phyloP scores from a whole-genome alignment of 2,888 invertebrate genomes.

The Gordius sp. region DNA sequence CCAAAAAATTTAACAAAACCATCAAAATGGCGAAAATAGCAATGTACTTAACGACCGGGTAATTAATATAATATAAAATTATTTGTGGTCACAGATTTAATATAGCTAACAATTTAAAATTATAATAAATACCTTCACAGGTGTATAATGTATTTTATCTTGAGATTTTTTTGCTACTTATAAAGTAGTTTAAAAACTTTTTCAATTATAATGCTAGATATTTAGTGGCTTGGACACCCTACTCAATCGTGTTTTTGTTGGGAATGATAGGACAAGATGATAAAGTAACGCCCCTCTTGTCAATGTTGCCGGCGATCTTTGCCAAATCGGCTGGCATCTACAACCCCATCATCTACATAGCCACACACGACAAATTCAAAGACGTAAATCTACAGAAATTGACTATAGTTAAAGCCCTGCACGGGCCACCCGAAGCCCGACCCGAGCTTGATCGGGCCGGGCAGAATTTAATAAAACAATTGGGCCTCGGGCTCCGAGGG shows the following conservation, averaged over 20 bases:
- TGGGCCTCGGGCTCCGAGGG: too few species aligned
- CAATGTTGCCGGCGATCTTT: background rate
- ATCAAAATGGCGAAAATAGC: conserved; percentile 13
- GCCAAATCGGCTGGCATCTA: background rate
- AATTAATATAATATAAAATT: conserved; percentile 12
- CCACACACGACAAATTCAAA: conserved; percentile 4
- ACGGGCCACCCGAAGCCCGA: too few species aligned
- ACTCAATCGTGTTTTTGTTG: background rate
- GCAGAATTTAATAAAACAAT: too few species aligned
- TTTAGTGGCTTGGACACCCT: background rate
- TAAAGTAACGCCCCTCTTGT: background rate
- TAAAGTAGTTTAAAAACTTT: background rate
- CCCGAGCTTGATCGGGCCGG: too few species aligned
- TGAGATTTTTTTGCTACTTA: too few species aligned
- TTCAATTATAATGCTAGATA: background rate
- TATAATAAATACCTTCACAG: too few species aligned
- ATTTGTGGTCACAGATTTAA: too few species aligned
- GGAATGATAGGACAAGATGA: background rate
- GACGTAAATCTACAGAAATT: too few species aligned
- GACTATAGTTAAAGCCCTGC: too few species aligned
- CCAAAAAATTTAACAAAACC: conserved; percentile 7
- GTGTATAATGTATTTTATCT: too few species aligned
- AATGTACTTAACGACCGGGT: background rate
- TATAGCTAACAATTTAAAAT: too few species aligned
- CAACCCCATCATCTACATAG: background rate